These are phyloP conservation scores for Orgyia antiqua DNA, from an alignment of 2,888 invertebrate genomes.

Conservation along the genomic window DNA sequence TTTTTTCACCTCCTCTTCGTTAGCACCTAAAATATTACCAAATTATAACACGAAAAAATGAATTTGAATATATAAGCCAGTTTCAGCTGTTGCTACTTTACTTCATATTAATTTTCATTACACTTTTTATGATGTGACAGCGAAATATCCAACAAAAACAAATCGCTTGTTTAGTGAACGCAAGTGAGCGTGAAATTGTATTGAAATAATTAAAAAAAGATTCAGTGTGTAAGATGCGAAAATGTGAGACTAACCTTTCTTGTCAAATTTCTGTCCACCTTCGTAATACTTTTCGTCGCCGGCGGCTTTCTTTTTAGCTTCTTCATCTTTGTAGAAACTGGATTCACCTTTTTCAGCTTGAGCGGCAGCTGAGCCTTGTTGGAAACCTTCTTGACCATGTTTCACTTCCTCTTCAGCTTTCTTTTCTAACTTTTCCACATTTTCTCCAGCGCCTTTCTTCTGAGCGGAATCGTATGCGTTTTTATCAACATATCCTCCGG, in stretches of 20 bases:
- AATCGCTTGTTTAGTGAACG: conserved; percentile 20
- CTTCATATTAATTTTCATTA: conserved; percentile 15
- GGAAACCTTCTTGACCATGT: conserved; percentile 77
- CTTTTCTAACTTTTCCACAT: conserved; percentile 73
- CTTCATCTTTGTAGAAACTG: conserved; percentile 72
- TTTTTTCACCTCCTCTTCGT: conserved; percentile 74
- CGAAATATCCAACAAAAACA: conserved; percentile 15
- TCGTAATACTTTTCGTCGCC: conserved; percentile 79
- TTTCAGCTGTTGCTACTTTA: conserved; percentile 14
- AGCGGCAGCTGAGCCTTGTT: conserved; percentile 73
- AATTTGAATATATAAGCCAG: conserved; percentile 7
- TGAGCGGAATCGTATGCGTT: conserved; percentile 76
- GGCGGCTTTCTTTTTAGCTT: conserved; percentile 77
- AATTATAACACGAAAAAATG: conserved; percentile 8
- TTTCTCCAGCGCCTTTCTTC: conserved; percentile 76
- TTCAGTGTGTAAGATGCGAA: conserved; percentile 4
- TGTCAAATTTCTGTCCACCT: conserved; percentile 76
- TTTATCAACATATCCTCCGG: conserved; percentile 73
- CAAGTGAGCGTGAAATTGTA: conserved; percentile 24
- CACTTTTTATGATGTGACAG: conserved; percentile 12
- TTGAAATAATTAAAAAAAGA: conserved; percentile 15
- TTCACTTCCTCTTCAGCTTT: conserved; percentile 75
- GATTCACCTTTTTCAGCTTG: conserved; percentile 75
- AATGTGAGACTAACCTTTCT: conserved; percentile 60
- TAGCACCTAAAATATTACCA: conserved; percentile 51